Percentiles rank a stretch among this genome's conserved stretches.
Conservation (phyloP, 2,888 invertebrate species). For the Agrochola macilenta region DNA sequence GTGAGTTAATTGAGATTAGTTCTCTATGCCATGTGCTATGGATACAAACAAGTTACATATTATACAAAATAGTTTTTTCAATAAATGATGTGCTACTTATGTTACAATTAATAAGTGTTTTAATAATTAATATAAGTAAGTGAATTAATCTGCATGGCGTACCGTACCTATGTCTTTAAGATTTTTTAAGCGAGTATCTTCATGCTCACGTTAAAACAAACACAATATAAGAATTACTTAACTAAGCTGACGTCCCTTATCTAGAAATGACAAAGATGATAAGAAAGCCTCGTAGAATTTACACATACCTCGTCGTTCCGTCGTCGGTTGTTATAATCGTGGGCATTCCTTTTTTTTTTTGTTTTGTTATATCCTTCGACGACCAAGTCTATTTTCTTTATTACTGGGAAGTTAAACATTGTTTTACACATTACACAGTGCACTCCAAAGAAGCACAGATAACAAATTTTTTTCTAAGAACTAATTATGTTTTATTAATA, state of each 20-base stretch:
- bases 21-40: background rate
- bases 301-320: slow-evolving; percentile 21
- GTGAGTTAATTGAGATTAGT: background rate
- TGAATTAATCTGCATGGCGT: background rate
- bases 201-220: slow-evolving; percentile 34
- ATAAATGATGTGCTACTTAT: background rate
- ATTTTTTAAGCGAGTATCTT: slow-evolving; percentile 8
- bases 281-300: slow-evolving; percentile 50
- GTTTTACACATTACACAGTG: slow-evolving; percentile 61
- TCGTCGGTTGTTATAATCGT: slow-evolving; percentile 29
- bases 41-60: slow-evolving; percentile 7
- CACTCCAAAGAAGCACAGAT: slow-evolving; percentile 33
- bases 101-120: background rate
- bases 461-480: background rate
- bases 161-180: background rate
- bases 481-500: slow-evolving; percentile 54
- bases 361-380: slow-evolving; percentile 1
- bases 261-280: slow-evolving; percentile 57
- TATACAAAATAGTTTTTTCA: background rate
- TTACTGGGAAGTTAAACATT: slow-evolving; percentile 52
- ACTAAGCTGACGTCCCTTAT: slow-evolving; percentile 53
- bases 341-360: slow-evolving; percentile 2
- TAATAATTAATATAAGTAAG: slow-evolving; percentile 7
- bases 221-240: slow-evolving; percentile 41
- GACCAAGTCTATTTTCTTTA: slow-evolving; percentile 1